Evolutionary conservation across 1,140 invertebrate genomes (phyloP).

Genomic region (Asbolus verrucosus): DNA sequence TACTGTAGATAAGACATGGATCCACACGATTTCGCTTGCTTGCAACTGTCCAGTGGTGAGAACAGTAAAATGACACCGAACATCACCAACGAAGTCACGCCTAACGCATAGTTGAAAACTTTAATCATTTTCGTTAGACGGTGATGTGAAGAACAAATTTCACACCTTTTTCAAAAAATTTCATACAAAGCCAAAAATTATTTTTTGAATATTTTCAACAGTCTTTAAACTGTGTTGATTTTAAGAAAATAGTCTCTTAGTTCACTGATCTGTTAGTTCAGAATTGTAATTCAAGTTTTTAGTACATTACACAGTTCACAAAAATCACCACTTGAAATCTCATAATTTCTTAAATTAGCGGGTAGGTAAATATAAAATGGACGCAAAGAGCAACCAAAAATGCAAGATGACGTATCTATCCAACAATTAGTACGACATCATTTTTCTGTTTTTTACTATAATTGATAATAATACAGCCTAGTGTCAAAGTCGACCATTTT

Average conservation of each 20-base stretch:
- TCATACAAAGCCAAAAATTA: not conserved
- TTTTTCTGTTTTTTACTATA: no score
- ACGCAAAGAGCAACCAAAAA: no score
- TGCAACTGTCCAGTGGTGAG: not conserved
- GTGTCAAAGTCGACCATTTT: no score
- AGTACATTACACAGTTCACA: not conserved
- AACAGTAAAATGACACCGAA: slow-evolving; percentile 48
- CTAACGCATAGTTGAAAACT: slow-evolving; percentile 49
- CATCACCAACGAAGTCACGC: slow-evolving; percentile 40
- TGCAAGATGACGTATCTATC: no score
- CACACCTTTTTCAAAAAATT: no score
- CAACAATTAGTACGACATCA: no score
- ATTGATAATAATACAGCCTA: no score
- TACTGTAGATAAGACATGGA: no score
- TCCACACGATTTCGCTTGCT: slow-evolving; percentile 1
- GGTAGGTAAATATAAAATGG: no score
- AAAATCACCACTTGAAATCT: no score
- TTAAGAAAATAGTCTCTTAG: not conserved
- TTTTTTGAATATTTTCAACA: slow-evolving; percentile 7
- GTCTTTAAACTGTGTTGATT: no score
- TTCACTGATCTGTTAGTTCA: slow-evolving; percentile 3
- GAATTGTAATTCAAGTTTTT: not conserved
- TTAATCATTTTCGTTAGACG: slow-evolving; percentile 45
- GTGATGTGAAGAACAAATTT: slow-evolving; percentile 49
- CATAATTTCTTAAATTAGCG: no score